A percentile compares a stretch with the other conserved stretches of the same genome.
Conservation (phyloP, 1,140 invertebrate genomes). For the Drosophila willistoni region DNA sequence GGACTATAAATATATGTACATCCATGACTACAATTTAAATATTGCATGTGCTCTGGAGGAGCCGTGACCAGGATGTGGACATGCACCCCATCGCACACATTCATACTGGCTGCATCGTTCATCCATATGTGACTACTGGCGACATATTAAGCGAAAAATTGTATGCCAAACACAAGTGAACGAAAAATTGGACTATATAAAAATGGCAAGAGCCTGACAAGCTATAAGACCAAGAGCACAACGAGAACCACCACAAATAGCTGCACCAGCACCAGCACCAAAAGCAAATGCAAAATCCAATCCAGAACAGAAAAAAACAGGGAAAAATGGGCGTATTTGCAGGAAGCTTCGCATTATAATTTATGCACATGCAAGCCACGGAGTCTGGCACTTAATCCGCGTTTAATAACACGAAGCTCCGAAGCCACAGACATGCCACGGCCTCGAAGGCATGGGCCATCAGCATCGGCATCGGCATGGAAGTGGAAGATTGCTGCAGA, state of each 20-base stretch:
- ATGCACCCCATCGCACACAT: constrained; percentile 5
- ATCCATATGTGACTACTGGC: constrained; percentile 65
- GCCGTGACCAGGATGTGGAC: constrained; percentile 42
- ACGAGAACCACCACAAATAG: no score
- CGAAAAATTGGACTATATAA: constrained; percentile 65
- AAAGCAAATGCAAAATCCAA: not conserved
- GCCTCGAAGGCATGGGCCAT: not conserved
- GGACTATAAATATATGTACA: constrained; percentile 12
- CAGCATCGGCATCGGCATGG: not conserved
- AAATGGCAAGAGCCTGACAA: constrained; percentile 53
- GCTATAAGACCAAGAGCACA: constrained; percentile 14
- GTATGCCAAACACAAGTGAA: constrained; percentile 71
- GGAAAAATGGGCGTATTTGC: constrained; percentile 53
- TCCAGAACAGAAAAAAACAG: constrained; percentile 7
- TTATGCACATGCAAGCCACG: constrained; percentile 77
- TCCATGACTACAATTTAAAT: constrained; percentile 69
- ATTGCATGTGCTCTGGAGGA: constrained; percentile 62
- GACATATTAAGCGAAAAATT: constrained; percentile 77
- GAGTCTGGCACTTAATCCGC: constrained; percentile 79
- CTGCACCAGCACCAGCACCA: not conserved
- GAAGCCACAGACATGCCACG: constrained; percentile 25
- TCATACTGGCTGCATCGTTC: not conserved
- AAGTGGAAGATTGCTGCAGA: constrained; percentile 41
- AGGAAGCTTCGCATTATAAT: constrained; percentile 69
- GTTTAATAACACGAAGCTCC: constrained; percentile 75